A percentile compares a stretch with the other conserved stretches of the same genome.
These are phyloP conservation scores for Mythimna lalbum DNA, from an alignment of 2,888 invertebrate species.

Conservation along the genomic window DNA sequence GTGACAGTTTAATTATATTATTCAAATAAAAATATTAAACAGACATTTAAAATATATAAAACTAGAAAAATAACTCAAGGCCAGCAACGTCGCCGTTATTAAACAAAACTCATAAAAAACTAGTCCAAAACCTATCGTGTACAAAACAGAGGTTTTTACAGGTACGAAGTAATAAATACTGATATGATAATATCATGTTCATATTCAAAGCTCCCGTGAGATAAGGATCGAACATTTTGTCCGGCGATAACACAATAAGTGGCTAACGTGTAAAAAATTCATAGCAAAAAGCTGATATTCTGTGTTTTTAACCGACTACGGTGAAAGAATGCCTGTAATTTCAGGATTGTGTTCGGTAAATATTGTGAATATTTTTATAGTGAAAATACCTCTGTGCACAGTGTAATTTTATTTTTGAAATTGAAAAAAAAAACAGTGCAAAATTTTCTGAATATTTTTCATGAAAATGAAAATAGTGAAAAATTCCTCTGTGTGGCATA, in stretches of 20 bases:
- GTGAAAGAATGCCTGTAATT: conserved; percentile 52
- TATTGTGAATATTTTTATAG: conserved; percentile 24
- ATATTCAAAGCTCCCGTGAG: conserved; percentile 63
- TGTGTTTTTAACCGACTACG: conserved; percentile 60
- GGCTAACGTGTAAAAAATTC: conserved; percentile 71
- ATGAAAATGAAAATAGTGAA: neutral
- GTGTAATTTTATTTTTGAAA: neutral
- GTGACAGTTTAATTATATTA: neutral
- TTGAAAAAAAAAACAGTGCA: neutral
- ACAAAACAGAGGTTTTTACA: conserved; percentile 41
- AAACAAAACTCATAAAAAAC: conserved; percentile 3
- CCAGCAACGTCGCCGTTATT: conserved; percentile 16
- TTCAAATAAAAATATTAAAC: neutral
- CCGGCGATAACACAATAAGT: conserved; percentile 66
- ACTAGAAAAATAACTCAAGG: neutral
- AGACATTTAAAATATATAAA: neutral
- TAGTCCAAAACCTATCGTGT: conserved; percentile 12
- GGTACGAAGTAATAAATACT: conserved; percentile 59
- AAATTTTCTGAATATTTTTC: neutral
- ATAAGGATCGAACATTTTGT: conserved; percentile 66
- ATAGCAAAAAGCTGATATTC: conserved; percentile 55
- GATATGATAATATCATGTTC: conserved; percentile 64
- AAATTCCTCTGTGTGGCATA: neutral
- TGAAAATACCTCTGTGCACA: neutral
- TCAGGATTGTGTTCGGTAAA: conserved; percentile 45